Base-by-base conservation (phyloP, 2,113 vertebrate genomes). In the Atherinomorus stipes region DNA sequence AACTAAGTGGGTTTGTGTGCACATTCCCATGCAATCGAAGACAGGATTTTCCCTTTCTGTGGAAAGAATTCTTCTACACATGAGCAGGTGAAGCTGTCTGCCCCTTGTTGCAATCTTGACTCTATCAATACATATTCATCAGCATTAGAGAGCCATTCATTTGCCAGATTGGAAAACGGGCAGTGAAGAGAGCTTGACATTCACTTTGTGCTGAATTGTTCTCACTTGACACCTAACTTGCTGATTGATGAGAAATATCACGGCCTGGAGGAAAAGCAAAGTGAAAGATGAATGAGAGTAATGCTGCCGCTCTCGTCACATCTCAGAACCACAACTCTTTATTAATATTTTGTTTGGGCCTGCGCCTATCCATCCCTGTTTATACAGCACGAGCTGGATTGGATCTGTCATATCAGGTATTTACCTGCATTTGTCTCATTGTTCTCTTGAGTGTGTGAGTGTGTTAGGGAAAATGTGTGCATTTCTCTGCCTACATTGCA, bases 111-210 rank as follows among this genome's bases (percentile, higher is more conserved):
- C 90, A 90, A 87, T 85, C 94, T 81, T 90, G 82, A 88, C 74
- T 83, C 85, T 71, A 71, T 94, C 89, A 79, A 93, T 94, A 93
- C 60, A 49, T 94, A 92, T 94, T 96, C 94, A 95, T 95, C 94
- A 95, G 92, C 89, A 71, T 88, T 92, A 92, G 93, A 94, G 91
- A 94, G 92, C 85, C 93, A 94, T 93, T 95, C 93, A 95, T 95
- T 77, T 86, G 91, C 90, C 94, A 73, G 71, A 89, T 81, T 73
- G 62, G 64, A 77, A 81, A 81, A 85, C 85, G 83, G 88, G 62
- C 90, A 89, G 84, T 71, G 82, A 76, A 87, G 81, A 85, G 91
- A 88, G 87, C 93, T 78, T 81, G 86, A 89, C 78, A 84, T 87
- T 90, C 89, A 82, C 76, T 85, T 90, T 78, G 64, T 80, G 78